Evolutionary conservation across 2,113 vertebrate species (phyloP), one percentile per base, ranked within the genome.

Genomic region (Mellivora capensis): DNA sequence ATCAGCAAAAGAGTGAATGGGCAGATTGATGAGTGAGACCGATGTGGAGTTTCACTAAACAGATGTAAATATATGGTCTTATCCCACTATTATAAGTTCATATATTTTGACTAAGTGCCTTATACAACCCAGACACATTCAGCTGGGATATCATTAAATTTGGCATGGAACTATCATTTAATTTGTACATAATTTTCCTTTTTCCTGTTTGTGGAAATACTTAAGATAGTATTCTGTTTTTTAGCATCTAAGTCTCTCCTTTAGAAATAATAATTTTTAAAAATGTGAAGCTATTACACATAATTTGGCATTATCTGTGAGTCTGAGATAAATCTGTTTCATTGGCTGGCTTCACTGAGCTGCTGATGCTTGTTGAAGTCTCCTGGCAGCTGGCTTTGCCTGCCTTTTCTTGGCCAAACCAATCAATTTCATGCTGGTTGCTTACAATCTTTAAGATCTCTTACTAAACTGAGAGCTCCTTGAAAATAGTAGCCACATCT

Each of bases 361-460:
- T 90, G 42, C 39, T 93, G 42, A 84, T 62, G 57, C n/a, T 71
- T 87, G 27, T 82, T 96, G 88, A 95, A 88, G 21, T 85, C 13
- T 93, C 76, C 74, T 91, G 96, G 93, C 91, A 95, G 89, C 93
- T 96, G 94, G 96, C 31, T 72, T 94, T 86, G 76, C 88, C 64
- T 84, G 71, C 31, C 7, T 96, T 96, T 93, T 67, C 72, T 88
- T 95, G 72, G 94, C 91, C 91, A 98, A 93, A 91, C 52, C 82
- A 97, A 98, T 97, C 96, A 96, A 98, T 97, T 97, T 98, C 96
- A 98, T 93, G 95, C 96, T 91, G 72, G 25, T 87, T 97, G 90
- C 67, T 90, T 91, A 96, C 96, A 94, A 49, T 59, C 67, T 87
- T 85, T 94, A 79, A 91, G 86, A 97, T 94, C 29, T 87, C 62